Percentiles rank a stretch among this genome's conserved stretches.
Evolutionary conservation across 2,888 invertebrate species (phyloP).

Genomic region (Pseudanteris insignis): DNA sequence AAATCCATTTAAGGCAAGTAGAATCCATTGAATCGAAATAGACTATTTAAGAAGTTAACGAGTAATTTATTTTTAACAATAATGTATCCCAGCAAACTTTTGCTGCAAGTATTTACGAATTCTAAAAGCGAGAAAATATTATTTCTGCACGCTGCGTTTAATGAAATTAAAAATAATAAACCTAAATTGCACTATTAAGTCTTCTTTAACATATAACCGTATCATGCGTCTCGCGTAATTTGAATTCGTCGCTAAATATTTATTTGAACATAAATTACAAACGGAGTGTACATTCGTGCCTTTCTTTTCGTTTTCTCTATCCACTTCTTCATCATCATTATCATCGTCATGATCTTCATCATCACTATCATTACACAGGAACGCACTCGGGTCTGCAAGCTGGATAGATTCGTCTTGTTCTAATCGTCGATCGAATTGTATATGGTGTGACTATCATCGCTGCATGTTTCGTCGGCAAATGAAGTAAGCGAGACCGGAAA

Average conservation of each 20-base stretch:
- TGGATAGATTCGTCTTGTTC: constrained; percentile 42
- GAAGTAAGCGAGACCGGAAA: constrained; percentile 35
- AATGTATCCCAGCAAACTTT: no score
- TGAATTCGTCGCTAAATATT: neutral
- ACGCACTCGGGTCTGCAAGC: constrained; percentile 2
- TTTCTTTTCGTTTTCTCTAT: constrained; percentile 1
- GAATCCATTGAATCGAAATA: no score
- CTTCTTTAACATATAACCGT: no score
- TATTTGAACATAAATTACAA: constrained; percentile 1
- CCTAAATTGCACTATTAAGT: no score
- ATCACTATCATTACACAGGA: constrained; percentile 37
- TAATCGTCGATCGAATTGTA: constrained; percentile 37
- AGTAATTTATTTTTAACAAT: no score
- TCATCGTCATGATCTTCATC: constrained; percentile 16
- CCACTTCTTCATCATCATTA: constrained; percentile 17
- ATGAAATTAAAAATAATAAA: no score
- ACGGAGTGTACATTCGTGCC: constrained; percentile 5
- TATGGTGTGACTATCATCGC: constrained; percentile 17
- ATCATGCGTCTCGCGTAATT: constrained; percentile 2
- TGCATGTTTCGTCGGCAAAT: constrained; percentile 27
- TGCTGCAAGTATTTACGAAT: no score
- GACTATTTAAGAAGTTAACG: no score
- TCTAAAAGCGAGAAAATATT: neutral
- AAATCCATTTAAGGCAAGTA: no score
- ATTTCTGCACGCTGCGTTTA: neutral